Evolutionary conservation across 2,113 vertebrate genomes (phyloP).

Genomic region (Grus americana): DNA sequence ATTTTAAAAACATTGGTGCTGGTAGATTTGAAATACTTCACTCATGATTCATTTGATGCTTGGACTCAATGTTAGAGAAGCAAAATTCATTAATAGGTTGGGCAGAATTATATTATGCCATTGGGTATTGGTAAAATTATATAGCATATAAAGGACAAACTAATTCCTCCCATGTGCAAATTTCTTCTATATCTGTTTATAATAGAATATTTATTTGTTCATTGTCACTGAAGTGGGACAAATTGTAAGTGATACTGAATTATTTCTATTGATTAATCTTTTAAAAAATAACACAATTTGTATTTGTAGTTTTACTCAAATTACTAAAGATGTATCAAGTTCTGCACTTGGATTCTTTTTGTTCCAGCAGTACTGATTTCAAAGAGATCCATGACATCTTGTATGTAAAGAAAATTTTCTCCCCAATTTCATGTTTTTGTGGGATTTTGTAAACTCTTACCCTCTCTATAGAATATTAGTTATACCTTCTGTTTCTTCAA

Average conservation of each 20-base stretch:
- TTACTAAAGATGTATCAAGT: background rate
- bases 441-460: background rate
- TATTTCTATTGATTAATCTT: background rate
- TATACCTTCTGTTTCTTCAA: background rate
- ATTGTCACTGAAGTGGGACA: background rate
- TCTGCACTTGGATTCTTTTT: background rate
- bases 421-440: rapidly evolving
- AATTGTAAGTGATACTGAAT: background rate
- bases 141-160: rapidly evolving
- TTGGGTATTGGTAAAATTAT: background rate
- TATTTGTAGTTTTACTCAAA: background rate
- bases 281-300: background rate
- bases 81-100: background rate
- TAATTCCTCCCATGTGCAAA: background rate
- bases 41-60: background rate
- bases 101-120: background rate
- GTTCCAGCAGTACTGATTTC: background rate
- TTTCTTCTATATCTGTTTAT: background rate
- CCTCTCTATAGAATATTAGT: background rate
- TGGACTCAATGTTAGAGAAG: background rate
- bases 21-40: background rate
- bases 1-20: background rate
- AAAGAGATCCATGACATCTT: background rate
- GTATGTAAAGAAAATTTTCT: background rate
- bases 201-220: background rate